Conservation (phyloP, 2,888 invertebrate species). For the Opisthograptis luteolata region DNA sequence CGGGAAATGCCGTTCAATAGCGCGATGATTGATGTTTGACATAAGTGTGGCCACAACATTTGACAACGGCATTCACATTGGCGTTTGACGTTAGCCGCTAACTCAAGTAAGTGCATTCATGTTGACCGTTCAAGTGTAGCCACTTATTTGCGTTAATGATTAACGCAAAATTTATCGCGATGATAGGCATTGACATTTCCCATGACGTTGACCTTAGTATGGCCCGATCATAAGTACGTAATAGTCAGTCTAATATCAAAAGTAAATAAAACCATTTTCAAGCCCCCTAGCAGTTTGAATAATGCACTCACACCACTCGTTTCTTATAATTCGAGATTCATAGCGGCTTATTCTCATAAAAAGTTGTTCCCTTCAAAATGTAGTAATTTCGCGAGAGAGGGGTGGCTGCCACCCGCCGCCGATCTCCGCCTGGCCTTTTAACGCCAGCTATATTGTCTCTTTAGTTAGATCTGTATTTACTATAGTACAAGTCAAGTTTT, state of each 20-base stretch:
- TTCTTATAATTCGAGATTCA: slow-evolving; percentile 83
- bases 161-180: too few species aligned
- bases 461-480: slow-evolving; percentile 82
- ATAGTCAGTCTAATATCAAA: slow-evolving; percentile 9
- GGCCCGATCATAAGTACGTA: not conserved
- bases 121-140: too few species aligned
- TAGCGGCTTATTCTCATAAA: slow-evolving; percentile 83
- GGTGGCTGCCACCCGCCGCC: slow-evolving; percentile 57
- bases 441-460: slow-evolving; percentile 82
- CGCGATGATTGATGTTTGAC: too few species aligned
- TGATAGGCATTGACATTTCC: too few species aligned
- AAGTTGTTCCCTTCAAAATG: slow-evolving; percentile 83
- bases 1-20: too few species aligned
- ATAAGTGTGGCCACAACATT: too few species aligned
- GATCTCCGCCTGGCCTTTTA: slow-evolving; percentile 79
- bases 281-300: slow-evolving; percentile 16
- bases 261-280: slow-evolving; percentile 39
- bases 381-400: slow-evolving; percentile 79
- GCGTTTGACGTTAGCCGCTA: too few species aligned
- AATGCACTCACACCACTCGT: slow-evolving; percentile 59
- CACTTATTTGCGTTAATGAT: too few species aligned
- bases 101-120: too few species aligned
- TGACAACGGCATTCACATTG: too few species aligned
- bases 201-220: too few species aligned
- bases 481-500: slow-evolving; percentile 61